These are phyloP conservation scores for Peromyscus polionotus DNA, from an alignment of 2,113 vertebrate genomes.

Conservation along the genomic window DNA sequence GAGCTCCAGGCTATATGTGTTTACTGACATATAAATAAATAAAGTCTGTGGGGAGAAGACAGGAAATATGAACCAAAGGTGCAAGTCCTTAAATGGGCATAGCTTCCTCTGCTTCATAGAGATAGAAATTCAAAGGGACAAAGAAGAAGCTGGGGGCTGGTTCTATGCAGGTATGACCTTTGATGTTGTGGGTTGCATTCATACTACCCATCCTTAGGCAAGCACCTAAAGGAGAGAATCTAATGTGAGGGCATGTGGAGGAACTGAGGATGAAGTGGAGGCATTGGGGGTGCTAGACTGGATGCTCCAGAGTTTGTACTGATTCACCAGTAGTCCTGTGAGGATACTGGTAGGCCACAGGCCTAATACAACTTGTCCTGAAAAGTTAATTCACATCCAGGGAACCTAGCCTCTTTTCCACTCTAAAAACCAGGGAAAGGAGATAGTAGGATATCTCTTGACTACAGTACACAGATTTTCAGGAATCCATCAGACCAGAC, in stretches of 20 bases:
- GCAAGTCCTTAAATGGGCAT: constrained; percentile 80
- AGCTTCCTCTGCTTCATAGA: constrained; percentile 93
- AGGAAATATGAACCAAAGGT: constrained; percentile 84
- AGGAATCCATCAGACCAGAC: neutral
- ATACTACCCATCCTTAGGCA: constrained; percentile 89
- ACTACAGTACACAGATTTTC: neutral
- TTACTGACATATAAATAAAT: neutral
- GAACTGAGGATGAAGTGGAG: neutral
- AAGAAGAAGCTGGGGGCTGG: constrained; percentile 91
- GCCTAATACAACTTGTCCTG: neutral
- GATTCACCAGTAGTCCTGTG: neutral
- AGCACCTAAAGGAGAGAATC: constrained; percentile 85
- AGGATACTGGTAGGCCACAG: neutral
- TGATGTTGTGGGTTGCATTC: constrained; percentile 90
- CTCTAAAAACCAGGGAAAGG: neutral
- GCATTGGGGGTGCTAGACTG: neutral
- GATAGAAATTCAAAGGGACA: constrained; percentile 91
- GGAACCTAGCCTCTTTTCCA: neutral
- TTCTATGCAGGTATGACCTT: constrained; percentile 88
- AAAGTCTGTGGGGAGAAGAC: neutral
- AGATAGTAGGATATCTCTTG: neutral
- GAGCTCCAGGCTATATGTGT: neutral
- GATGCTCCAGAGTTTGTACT: neutral
- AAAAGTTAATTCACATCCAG: neutral
- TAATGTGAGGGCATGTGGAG: neutral